Conservation (phyloP, 2,797 vertebrate genomes). For the Zonotrichia albicollis region DNA sequence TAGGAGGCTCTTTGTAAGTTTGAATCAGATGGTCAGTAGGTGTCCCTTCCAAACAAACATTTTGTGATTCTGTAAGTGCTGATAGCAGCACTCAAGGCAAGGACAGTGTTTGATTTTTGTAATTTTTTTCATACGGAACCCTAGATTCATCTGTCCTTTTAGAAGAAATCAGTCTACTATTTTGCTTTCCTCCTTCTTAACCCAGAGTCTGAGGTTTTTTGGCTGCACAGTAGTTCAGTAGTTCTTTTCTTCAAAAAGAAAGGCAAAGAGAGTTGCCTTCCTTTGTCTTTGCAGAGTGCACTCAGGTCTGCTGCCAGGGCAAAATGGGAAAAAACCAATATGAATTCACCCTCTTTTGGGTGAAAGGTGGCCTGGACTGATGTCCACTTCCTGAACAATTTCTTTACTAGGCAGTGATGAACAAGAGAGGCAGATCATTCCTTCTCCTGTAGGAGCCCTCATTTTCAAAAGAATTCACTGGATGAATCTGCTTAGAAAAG, state of each 20-base stretch:
- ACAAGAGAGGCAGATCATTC: neutral
- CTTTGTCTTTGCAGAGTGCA: neutral
- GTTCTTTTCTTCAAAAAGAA: neutral
- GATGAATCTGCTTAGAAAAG: neutral
- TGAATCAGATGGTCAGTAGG: neutral
- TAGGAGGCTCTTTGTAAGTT: neutral
- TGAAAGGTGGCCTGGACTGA: neutral
- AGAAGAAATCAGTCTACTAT: neutral
- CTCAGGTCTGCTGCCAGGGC: neutral
- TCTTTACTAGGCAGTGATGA: neutral
- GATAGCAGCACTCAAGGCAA: neutral
- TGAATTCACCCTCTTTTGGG: neutral
- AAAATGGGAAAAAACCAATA: neutral
- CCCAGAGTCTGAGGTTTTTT: rapidly evolving
- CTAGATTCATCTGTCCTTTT: neutral
- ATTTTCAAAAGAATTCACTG: neutral
- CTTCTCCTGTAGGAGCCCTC: neutral
- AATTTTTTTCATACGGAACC: neutral
- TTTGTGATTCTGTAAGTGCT: neutral
- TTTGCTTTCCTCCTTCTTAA: neutral
- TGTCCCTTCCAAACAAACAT: neutral
- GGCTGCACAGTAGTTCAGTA: neutral
- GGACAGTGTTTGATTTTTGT: neutral
- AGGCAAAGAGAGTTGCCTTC: neutral
- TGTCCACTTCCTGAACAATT: neutral